A percentile compares a stretch with the other conserved stretches of the same genome.
phyloP scores from a whole-genome alignment of 2,113 vertebrate genomes.

The Acrocephalus kingi region DNA sequence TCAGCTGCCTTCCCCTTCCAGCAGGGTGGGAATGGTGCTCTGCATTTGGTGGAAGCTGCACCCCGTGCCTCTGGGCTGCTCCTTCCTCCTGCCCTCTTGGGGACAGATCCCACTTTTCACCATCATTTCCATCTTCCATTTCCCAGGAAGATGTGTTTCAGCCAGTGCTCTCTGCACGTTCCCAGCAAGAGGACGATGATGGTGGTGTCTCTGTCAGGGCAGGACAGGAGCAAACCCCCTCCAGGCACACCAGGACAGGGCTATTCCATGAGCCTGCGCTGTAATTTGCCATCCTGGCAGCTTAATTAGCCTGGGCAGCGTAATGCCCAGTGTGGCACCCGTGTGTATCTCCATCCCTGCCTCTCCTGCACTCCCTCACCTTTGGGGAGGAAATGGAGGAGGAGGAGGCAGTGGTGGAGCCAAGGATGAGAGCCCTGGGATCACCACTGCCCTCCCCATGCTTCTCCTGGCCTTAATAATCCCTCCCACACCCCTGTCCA shows the following conservation, averaged over 20 bases:
- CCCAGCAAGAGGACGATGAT: not conserved
- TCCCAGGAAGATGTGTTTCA: not conserved
- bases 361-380: not conserved
- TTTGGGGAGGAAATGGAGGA: not conserved
- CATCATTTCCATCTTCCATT: not conserved
- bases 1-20: not conserved
- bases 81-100: not conserved
- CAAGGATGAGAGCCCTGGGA: not conserved
- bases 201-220: fast-evolving
- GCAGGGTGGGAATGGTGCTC: fast-evolving
- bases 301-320: not conserved
- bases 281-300: not conserved
- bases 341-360: not conserved
- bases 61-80: not conserved
- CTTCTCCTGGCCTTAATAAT: not conserved
- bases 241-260: not conserved
- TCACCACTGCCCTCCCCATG: not conserved
- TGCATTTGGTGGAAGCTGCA: fast-evolving
- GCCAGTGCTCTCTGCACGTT: not conserved
- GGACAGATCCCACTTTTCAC: fast-evolving
- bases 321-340: not conserved
- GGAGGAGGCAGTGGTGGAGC: not conserved
- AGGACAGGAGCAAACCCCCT: not conserved
- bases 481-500: not conserved
- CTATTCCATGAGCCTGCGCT: not conserved